These are phyloP conservation scores for Leptobrachium ailaonicum DNA, from an alignment of 2,113 vertebrate genomes.

Conservation along the genomic window DNA sequence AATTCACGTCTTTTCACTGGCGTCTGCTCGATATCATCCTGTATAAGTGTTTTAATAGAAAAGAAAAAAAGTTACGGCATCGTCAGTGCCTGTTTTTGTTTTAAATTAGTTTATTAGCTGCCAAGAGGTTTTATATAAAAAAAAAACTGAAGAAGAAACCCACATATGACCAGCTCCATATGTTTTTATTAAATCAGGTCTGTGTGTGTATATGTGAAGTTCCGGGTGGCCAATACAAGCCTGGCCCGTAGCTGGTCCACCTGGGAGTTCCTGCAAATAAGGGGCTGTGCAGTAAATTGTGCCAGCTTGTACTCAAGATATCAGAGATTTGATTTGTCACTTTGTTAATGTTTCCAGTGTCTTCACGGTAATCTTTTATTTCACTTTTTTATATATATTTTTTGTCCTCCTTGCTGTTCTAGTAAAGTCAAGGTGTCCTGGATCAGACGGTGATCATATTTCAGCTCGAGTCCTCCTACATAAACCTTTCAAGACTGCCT, in stretches of 20 bases:
- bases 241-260: slow-evolving; percentile 10
- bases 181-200: slow-evolving; percentile 65
- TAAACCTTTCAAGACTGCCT: neutral
- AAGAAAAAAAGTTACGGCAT: slow-evolving; percentile 53
- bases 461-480: neutral
- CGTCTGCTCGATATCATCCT: slow-evolving; percentile 47
- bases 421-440: neutral
- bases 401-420: neutral
- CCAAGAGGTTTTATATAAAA: slow-evolving; percentile 61
- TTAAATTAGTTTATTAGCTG: slow-evolving; percentile 61
- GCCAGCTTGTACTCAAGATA: slow-evolving; percentile 6
- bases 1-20: slow-evolving; percentile 27
- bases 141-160: slow-evolving; percentile 43
- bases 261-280: neutral
- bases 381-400: too few relatives aligned
- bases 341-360: neutral
- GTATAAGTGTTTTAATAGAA: slow-evolving; percentile 49
- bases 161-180: slow-evolving; percentile 63
- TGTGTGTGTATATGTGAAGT: slow-evolving; percentile 60
- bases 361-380: neutral
- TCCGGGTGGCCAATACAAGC: slow-evolving; percentile 50
- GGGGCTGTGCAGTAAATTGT: neutral
- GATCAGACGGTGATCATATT: neutral
- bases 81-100: slow-evolving; percentile 61
- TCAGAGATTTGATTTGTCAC: slow-evolving; percentile 10